Evolutionary conservation across 2,797 vertebrate genomes (phyloP).

Genomic region (Chelidonichthys spinosus): DNA sequence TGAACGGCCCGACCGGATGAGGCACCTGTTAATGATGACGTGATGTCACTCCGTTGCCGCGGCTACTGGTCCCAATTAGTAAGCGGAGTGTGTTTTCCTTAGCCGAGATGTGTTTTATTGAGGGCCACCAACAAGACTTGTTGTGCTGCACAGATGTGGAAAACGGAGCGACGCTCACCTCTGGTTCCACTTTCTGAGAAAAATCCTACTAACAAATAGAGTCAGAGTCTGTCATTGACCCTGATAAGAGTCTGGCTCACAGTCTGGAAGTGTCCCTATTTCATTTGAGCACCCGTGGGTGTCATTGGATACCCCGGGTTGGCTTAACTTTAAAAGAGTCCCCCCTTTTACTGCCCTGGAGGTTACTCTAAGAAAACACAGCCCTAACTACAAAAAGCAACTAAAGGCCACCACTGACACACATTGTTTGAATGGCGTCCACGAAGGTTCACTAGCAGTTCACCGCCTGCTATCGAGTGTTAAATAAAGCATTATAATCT

Average conservation of each 20-base stretch:
- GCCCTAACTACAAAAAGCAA: conserved; percentile 50
- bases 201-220: background rate
- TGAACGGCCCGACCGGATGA: conserved; percentile 65
- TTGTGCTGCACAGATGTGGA: conserved; percentile 46
- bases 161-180: conserved; percentile 24
- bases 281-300: conserved; percentile 28
- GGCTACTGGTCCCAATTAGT: conserved; percentile 77
- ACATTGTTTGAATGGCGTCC: conserved; percentile 62
- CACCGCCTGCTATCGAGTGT: conserved; percentile 75
- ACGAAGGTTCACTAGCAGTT: conserved; percentile 80
- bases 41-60: conserved; percentile 75
- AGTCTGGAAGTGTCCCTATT: conserved; percentile 46
- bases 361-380: conserved; percentile 63
- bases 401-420: conserved; percentile 49
- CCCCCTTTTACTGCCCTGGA: conserved; percentile 46
- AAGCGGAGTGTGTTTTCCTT: conserved; percentile 72
- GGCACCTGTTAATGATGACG: conserved; percentile 78
- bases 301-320: conserved; percentile 55
- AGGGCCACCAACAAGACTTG: conserved; percentile 49
- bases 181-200: conserved; percentile 14
- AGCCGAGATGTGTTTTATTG: conserved; percentile 44
- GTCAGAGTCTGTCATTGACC: conserved; percentile 22
- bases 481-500: conserved; percentile 82
- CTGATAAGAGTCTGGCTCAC: conserved; percentile 21
- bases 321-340: conserved; percentile 36